phyloP scores from a whole-genome alignment of 2,797 vertebrate species.

The Cossypha niveicapilla region DNA sequence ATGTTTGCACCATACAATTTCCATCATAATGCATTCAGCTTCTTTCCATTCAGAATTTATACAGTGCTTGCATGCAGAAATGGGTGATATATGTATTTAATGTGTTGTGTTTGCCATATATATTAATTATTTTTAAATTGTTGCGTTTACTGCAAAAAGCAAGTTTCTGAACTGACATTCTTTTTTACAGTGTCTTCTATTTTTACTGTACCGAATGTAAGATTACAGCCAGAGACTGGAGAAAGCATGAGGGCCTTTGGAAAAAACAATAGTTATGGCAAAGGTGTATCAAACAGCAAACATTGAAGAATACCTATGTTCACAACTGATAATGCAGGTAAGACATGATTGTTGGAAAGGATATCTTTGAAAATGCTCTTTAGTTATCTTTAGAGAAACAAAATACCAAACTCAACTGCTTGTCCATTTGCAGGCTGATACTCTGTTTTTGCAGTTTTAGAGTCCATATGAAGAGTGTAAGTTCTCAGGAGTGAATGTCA shows the following conservation, averaged over 20 bases:
- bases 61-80: neutral
- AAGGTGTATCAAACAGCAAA: conserved; percentile 87
- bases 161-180: neutral
- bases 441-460: neutral
- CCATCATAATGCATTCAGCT: neutral
- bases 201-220: conserved; percentile 90
- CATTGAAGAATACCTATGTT: conserved; percentile 77
- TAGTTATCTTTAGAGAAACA: neutral
- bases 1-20: neutral
- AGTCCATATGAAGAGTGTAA: neutral
- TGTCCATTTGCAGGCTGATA: rapidly evolving
- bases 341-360: neutral
- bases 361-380: neutral
- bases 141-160: neutral
- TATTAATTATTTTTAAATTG: neutral
- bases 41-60: neutral
- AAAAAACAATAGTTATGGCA: conserved; percentile 88
- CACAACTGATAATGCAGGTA: conserved; percentile 71
- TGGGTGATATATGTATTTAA: neutral
- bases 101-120: neutral
- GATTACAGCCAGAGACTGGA: conserved; percentile 88
- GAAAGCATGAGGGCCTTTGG: conserved; percentile 89
- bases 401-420: neutral
- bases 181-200: conserved; percentile 90
- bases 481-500: neutral